Conservation (phyloP, 2,113 vertebrate species). For the Marcusenius ussheri region DNA sequence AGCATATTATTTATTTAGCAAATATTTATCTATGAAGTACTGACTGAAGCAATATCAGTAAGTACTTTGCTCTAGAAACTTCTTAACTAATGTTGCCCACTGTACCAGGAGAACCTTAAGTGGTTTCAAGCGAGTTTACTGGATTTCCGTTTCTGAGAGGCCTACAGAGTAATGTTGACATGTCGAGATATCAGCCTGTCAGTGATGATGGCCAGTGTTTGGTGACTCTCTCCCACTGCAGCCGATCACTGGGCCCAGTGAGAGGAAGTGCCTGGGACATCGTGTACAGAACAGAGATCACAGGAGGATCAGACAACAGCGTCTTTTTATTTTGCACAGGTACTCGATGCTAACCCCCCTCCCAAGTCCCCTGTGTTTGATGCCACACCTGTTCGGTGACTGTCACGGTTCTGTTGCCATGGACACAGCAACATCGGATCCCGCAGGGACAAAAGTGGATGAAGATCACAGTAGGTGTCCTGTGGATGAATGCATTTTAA, state of each 20-base stretch:
- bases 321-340: not conserved
- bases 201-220: not conserved
- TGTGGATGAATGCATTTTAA: not conserved
- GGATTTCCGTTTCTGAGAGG: not conserved
- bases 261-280: not conserved
- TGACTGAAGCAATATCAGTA: not conserved
- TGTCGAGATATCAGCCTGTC: not conserved
- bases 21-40: not conserved
- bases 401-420: not conserved
- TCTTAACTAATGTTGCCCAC: not conserved
- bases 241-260: not conserved
- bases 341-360: not conserved
- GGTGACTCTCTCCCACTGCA: not conserved
- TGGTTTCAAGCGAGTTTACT: not conserved
- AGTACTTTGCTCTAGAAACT: not conserved
- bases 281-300: not conserved
- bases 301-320: not conserved
- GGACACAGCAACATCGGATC: not conserved
- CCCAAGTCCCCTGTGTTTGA: not conserved
- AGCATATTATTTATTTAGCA: not conserved
- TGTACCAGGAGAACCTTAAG: not conserved
- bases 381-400: not conserved
- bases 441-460: not conserved
- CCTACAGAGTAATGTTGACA: not conserved
- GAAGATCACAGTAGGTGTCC: not conserved